phyloP scores from a whole-genome alignment of 2,797 vertebrate genomes.

The Florisuga fusca region DNA sequence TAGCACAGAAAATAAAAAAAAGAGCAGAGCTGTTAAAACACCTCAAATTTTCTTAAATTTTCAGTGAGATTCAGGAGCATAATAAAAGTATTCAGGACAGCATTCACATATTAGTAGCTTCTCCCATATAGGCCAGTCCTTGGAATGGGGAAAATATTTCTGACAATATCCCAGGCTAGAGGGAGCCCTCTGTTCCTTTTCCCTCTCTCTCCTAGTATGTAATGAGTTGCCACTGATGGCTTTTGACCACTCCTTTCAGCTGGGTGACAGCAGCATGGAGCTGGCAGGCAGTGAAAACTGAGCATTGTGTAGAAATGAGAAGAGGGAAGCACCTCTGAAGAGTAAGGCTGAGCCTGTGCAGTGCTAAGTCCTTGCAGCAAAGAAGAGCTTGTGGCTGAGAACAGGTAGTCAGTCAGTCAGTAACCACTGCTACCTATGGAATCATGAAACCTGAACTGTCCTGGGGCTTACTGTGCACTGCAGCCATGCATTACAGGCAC shows the following conservation, averaged over 20 bases:
- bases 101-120: neutral
- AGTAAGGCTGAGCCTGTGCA: neutral
- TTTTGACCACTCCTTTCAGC: neutral
- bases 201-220: neutral
- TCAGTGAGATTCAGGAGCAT: neutral
- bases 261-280: neutral
- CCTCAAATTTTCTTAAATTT: neutral
- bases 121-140: neutral
- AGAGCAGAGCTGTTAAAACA: neutral
- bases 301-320: neutral
- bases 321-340: neutral
- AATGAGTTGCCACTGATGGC: neutral
- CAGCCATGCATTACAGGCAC: rapidly evolving
- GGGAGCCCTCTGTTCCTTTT: neutral
- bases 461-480: neutral
- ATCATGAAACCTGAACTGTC: neutral
- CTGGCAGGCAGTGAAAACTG: neutral
- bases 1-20: neutral
- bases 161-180: neutral
- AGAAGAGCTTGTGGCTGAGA: neutral
- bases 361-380: neutral
- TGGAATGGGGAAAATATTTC: neutral
- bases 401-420: neutral
- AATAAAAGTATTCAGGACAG: neutral
- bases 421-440: neutral